Base-by-base conservation (phyloP, 2,113 vertebrate genomes). In the Cinclus cinclus region DNA sequence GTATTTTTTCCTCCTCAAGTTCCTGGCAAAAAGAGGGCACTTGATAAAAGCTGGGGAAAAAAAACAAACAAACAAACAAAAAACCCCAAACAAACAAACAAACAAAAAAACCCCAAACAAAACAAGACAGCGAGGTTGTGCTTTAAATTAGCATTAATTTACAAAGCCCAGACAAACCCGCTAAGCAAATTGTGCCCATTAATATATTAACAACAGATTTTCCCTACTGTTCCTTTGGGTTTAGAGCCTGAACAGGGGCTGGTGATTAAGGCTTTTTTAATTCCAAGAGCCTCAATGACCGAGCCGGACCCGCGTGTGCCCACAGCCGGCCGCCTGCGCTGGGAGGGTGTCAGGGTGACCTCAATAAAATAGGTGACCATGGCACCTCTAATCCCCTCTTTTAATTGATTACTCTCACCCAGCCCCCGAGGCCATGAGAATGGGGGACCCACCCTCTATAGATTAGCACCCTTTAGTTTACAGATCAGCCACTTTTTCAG, bases 391-490 rank as follows among this genome's bases (percentile, higher is more conserved):
- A 97, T 97, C 97, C 96, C 84, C 86, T 91, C 83, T 93, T 95
- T 95, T 96, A 97, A 97, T 96, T 95, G 97, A 97, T 97, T 92
- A 91, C 95, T 90, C 83, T 92, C 94, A 33, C 91, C 91, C 92
- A 95, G 86, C 81, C 74, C 92, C 91, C 10, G 79, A 60, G 97
- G 97, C 96, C 24, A 92, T 74, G 92, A 65, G 96, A 81, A 92
- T 87, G 92, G 89, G 92, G 95, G 89, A 89, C 93, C 80, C 95
- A 92, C 96, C 94, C 94, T 78, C 92, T 90, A 92, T 91, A 97
- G 97, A 97, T 97, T 97, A 97, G 95, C 97, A 97, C 96, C 96
- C 96, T 97, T 97, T 97, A 78, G 95, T 97, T 97, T 96, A 97
- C 96, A 97, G 95, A 94, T 95, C 96, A 94, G 94, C 93, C 96